Evolutionary conservation across 2,113 vertebrate species (phyloP), one percentile per base, ranked within the genome.

Genomic region (Anhinga rufa): DNA sequence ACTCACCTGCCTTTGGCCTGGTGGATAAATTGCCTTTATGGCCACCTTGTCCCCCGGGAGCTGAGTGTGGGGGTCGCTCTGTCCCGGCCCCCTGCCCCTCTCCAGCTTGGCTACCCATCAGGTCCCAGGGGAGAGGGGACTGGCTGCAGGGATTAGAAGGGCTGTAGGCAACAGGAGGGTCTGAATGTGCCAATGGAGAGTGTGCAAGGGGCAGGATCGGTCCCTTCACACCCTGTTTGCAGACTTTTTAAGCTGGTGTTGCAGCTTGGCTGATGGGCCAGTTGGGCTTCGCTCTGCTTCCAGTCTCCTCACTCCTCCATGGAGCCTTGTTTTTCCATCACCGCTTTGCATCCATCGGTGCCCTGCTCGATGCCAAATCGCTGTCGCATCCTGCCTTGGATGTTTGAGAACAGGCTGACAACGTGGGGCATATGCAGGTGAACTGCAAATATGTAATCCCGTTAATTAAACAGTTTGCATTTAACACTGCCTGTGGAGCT

Each of bases 41-140:
- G 40, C 36, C 28, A 32, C 62, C 17, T 38, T n/a, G 17, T 36
- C 32, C 25, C 17, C 32, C 16, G 40, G 12, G 52, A 69, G 44
- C 40, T 2, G 5, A 60, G 15, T 2, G 0, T 2, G 3, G 15
- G 29, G 13, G 1, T 38, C 1, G 0, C 19, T 65, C 44, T 81
- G 6, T 38, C 22, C 49, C 38, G 22, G 12, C 64, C 42, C 29
- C 44, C 8, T 90, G 80, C 24, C 52, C 22, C 4, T 74, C 25
- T 69, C 17, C 61, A 42, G 8, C 31, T 69, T 0, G 0, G 38
- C n/a, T 90, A 29, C 28, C 34, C 18, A 0, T 31, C 9, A 4
- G 34, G 25, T 64, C 9, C 40, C 25, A 22, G 15, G 3, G 22
- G 20, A n/a, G 16, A 54, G 9, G 44, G 24, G 64, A 34, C 11